phyloP scores from a whole-genome alignment of 2,888 invertebrate species.

The Apodemia hepburni region DNA sequence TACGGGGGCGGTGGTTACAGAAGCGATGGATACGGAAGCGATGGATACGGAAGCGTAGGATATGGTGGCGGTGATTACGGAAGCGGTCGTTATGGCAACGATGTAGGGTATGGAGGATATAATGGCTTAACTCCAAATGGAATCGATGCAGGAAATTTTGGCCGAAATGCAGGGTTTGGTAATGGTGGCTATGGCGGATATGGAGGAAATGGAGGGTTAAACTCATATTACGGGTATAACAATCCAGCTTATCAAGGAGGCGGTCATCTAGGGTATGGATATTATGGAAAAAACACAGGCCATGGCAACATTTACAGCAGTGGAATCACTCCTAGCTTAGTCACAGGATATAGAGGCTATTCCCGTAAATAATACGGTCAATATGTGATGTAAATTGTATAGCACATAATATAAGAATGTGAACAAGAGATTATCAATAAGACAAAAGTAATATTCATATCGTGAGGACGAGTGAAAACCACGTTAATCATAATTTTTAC shows the following conservation, averaged over 20 bases:
- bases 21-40: constrained; percentile 5
- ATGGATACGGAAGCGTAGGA: constrained; percentile 17
- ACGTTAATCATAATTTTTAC: too few relatives aligned
- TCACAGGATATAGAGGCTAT: constrained; percentile 75
- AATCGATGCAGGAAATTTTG: constrained; percentile 27
- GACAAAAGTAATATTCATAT: too few relatives aligned
- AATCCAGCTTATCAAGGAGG: constrained; percentile 75
- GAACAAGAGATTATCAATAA: too few relatives aligned
- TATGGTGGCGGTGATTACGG: constrained; percentile 28
- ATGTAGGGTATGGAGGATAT: constrained; percentile 28
- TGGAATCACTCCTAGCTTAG: constrained; percentile 67
- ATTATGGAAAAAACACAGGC: constrained; percentile 61
- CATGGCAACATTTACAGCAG: constrained; percentile 62
- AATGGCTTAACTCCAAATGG: constrained; percentile 20
- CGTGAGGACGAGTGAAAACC: too few relatives aligned
- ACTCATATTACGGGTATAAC: constrained; percentile 80
- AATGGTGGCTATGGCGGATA: constrained; percentile 64
- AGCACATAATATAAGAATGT: too few relatives aligned
- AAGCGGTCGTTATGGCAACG: constrained; percentile 27
- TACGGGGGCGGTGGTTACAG: constrained; percentile 17
- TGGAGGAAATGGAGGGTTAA: constrained; percentile 80
- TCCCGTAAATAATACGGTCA: constrained; percentile 35
- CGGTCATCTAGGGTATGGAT: constrained; percentile 81
- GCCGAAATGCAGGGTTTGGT: constrained; percentile 39
- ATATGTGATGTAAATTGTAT: too few relatives aligned